Conservation (phyloP, 2,888 invertebrate genomes). For the Chaitophorus viminalis region DNA sequence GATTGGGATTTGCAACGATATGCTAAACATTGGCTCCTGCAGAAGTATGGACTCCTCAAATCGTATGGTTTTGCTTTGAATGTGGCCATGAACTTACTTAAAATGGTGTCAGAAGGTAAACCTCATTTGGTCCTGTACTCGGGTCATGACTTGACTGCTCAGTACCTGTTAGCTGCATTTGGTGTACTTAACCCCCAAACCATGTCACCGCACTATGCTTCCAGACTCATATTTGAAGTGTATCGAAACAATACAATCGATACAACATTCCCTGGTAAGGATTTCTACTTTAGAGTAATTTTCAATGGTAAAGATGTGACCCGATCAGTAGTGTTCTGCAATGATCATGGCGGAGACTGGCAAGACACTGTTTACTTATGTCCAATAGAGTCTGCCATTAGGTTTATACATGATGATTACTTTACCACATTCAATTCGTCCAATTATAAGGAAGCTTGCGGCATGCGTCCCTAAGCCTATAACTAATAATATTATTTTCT, state of each 20-base stretch:
- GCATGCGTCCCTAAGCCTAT: neutral
- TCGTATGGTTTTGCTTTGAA: slow-evolving; percentile 87
- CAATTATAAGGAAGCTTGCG: slow-evolving; percentile 87
- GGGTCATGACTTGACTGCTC: slow-evolving; percentile 91
- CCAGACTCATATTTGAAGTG: slow-evolving; percentile 87
- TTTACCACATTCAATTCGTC: slow-evolving; percentile 85
- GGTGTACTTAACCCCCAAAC: slow-evolving; percentile 74
- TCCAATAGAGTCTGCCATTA: slow-evolving; percentile 86
- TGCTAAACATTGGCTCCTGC: slow-evolving; percentile 73
- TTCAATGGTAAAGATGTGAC: slow-evolving; percentile 90
- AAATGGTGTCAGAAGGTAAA: slow-evolving; percentile 80
- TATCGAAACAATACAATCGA: slow-evolving; percentile 60
- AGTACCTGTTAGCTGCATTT: slow-evolving; percentile 82
- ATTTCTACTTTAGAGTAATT: slow-evolving; percentile 84
- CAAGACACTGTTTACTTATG: slow-evolving; percentile 74
- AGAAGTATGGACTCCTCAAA: slow-evolving; percentile 76
- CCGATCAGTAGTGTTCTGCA: slow-evolving; percentile 81
- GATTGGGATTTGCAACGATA: slow-evolving; percentile 81
- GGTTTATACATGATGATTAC: slow-evolving; percentile 89
- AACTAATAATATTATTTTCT: neutral
- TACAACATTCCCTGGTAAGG: slow-evolving; percentile 70
- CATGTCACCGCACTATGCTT: slow-evolving; percentile 84
- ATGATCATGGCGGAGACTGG: slow-evolving; percentile 68
- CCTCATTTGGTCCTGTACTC: slow-evolving; percentile 85
- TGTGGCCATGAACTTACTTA: slow-evolving; percentile 82